A percentile compares a stretch with the other conserved stretches of the same genome.
phyloP scores from a whole-genome alignment of 2,888 invertebrate genomes.

The Pristionchus mayeri region DNA sequence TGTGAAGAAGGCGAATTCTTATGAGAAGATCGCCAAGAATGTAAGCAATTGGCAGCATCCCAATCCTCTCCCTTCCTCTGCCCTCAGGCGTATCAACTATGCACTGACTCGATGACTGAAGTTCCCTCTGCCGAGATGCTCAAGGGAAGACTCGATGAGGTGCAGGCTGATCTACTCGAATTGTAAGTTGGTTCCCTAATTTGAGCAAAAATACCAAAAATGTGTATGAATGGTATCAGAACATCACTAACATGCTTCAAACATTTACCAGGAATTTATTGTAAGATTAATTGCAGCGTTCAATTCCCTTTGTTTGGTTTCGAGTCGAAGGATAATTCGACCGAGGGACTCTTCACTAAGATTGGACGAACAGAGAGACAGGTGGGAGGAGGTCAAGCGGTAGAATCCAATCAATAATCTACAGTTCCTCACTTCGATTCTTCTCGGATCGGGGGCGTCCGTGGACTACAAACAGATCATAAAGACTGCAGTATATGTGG shows the following conservation, averaged over 20 bases:
- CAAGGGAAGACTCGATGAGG: constrained; percentile 35
- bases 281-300: constrained; percentile 4
- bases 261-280: neutral
- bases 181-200: neutral
- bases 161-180: constrained; percentile 36
- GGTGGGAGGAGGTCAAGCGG: neutral
- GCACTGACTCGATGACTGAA: constrained; percentile 35
- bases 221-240: no score
- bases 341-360: constrained; percentile 1
- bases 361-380: constrained; percentile 44
- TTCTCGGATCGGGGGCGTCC: constrained; percentile 62
- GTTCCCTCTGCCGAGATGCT: neutral
- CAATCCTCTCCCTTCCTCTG: neutral
- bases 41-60: neutral
- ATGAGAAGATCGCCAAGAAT: constrained; percentile 36
- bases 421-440: constrained; percentile 50
- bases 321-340: neutral
- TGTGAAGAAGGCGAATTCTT: constrained; percentile 11
- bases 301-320: constrained; percentile 44
- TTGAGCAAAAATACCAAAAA: no score
- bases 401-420: neutral
- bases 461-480: constrained; percentile 66
- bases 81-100: constrained; percentile 47
- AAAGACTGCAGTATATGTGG: constrained; percentile 63
- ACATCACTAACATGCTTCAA: neutral